Evolutionary conservation across 2,797 vertebrate genomes (phyloP), one percentile per base, ranked within the genome.

Genomic region (Psittacula echo): DNA sequence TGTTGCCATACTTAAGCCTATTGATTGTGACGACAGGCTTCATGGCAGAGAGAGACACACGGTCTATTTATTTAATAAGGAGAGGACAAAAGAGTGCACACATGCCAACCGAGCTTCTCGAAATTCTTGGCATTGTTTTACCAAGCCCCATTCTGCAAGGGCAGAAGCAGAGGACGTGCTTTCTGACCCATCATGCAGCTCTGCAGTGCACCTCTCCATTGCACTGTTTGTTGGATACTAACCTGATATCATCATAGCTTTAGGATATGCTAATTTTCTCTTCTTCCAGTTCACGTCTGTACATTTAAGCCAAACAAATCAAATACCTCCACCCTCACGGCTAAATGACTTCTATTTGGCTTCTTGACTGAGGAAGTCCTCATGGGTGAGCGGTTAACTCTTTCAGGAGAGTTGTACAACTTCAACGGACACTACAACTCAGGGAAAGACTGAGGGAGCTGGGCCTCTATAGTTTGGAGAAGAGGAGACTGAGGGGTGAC

Each of bases 21-120:
- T 50, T 65, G 85, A 81, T 90, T 54, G 73, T 2, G 13, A 61
- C 65, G 88, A 56, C 60, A 62, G 71, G 66, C 70, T 85, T 58
- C 61, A 48, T 11, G 70, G 48, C 67, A 67, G 67, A 94, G 70
- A 30, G 85, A 94, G 50, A 70, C 24, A 91, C 72, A 47, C 1
- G 83, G 84, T 78, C 93, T 80, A 73, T 89, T 96, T 95, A 74
- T 91, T 70, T 92, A 90, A 83, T 86, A 85, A 68, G 74, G 83
- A 64, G 32, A 39, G 68, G 87, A 89, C 71, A 92, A 89, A 66
- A 86, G 80, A 87, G 58, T 14, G 65, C 74, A 72, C 13, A 44
- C 3, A 1, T 2, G 14, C 39, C 60, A 79, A 13, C 21, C n/a
- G 87, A 91, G 75, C 68, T 78, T 27, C 91, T 87, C 2, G 1